Evolutionary conservation across 2,888 invertebrate species (phyloP).

Genomic region (Aleiodes alternator): DNA sequence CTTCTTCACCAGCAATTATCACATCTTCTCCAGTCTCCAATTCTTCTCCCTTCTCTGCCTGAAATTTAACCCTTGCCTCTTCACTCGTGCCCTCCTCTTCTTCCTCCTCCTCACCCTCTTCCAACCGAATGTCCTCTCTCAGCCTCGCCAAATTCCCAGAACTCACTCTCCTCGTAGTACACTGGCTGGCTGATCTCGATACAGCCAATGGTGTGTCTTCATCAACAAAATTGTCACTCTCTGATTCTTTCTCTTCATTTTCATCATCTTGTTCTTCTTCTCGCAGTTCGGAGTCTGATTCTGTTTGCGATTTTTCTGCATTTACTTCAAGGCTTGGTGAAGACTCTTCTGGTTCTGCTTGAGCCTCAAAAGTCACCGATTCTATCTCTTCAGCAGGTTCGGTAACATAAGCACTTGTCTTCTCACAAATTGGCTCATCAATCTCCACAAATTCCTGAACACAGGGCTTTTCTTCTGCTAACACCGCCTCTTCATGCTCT

Average conservation of each 20-base stretch:
- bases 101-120: slow-evolving; percentile 47
- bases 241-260: slow-evolving; percentile 48
- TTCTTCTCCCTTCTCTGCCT: slow-evolving; percentile 25
- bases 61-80: slow-evolving; percentile 42
- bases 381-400: slow-evolving; percentile 34
- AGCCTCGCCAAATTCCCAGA: slow-evolving; percentile 51
- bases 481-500: background rate
- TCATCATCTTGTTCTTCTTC: slow-evolving; percentile 62
- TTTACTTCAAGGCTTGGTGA: slow-evolving; percentile 1
- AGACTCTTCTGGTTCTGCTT: slow-evolving; percentile 5
- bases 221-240: slow-evolving; percentile 43
- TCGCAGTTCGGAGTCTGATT: slow-evolving; percentile 51
- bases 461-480: slow-evolving; percentile 40
- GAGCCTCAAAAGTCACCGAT: background rate
- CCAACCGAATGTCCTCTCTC: slow-evolving; percentile 42
- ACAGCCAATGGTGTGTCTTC: slow-evolving; percentile 52
- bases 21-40: background rate
- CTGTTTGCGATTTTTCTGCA: slow-evolving; percentile 48
- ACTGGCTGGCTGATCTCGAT: slow-evolving; percentile 58
- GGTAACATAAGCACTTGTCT: slow-evolving; percentile 40
- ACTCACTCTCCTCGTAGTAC: slow-evolving; percentile 55
- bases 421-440: slow-evolving; percentile 48
- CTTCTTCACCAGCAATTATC: background rate
- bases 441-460: slow-evolving; percentile 47
- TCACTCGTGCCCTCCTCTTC: slow-evolving; percentile 11